These are phyloP conservation scores for Danio aesculapii DNA, from an alignment of 2,797 vertebrate genomes.

Conservation along the genomic window DNA sequence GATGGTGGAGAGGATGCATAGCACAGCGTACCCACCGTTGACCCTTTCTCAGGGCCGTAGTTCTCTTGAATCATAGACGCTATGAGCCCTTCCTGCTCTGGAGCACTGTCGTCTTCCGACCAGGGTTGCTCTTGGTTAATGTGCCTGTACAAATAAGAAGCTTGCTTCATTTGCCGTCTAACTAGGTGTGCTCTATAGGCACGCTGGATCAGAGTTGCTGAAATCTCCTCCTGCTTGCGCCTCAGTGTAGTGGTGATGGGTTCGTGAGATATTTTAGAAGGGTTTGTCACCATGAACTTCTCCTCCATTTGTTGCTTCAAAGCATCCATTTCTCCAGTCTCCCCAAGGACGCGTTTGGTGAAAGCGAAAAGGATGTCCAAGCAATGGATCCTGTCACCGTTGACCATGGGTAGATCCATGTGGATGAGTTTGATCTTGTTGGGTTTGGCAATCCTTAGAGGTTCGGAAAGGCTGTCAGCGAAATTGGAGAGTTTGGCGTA, in stretches of 20 bases:
- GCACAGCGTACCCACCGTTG: conserved; percentile 72
- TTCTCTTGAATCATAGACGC: conserved; percentile 87
- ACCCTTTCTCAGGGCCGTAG: conserved; percentile 78
- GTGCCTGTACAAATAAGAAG: conserved; percentile 92
- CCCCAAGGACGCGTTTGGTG: conserved; percentile 97
- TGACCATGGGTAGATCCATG: conserved; percentile 99
- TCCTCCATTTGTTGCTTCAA: conserved; percentile 99
- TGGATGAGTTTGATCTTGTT: conserved; percentile 93
- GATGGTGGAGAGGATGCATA: conserved; percentile 89
- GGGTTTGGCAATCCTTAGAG: conserved; percentile 93
- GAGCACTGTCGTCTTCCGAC: conserved; percentile 82
- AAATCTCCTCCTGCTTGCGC: conserved; percentile 93
- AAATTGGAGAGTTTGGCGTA: conserved; percentile 91
- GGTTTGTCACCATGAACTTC: conserved; percentile 96
- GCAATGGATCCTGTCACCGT: conserved; percentile 96
- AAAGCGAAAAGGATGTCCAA: conserved; percentile 99
- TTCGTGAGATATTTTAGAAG: conserved; percentile 94
- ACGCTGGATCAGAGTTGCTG: conserved; percentile 89
- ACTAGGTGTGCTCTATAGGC: conserved; percentile 91
- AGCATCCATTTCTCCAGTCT: conserved; percentile 97
- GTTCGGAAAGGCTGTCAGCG: conserved; percentile 91
- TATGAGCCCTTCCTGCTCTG: conserved; percentile 91
- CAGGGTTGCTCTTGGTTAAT: conserved; percentile 76
- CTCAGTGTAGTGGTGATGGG: conserved; percentile 96
- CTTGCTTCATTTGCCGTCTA: conserved; percentile 90